These are phyloP conservation scores for Pristionchus mayeri DNA, from an alignment of 2,888 invertebrate species.

Conservation along the genomic window DNA sequence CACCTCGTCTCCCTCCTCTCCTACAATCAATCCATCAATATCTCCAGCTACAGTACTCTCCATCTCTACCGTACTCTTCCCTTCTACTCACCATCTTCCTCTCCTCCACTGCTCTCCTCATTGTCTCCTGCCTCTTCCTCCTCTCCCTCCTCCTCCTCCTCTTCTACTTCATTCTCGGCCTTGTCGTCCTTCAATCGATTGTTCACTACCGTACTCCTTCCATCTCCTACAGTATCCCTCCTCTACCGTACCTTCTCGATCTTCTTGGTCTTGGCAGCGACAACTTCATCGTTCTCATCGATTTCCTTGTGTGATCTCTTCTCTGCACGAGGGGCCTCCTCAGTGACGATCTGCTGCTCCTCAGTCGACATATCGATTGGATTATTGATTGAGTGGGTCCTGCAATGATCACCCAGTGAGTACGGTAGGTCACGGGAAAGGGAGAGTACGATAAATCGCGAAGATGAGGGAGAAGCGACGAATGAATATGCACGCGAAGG, in stretches of 20 bases:
- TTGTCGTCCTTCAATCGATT: conserved; percentile 36
- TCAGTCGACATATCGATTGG: conserved; percentile 30
- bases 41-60: conserved; percentile 36
- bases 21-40: conserved; percentile 43
- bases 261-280: conserved; percentile 46
- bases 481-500: conserved; percentile 19
- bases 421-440: background rate
- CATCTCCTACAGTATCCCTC: background rate
- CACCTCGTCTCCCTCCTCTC: conserved; percentile 24
- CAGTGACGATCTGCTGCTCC: conserved; percentile 40
- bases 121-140: conserved; percentile 37
- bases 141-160: conserved; percentile 40
- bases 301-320: conserved; percentile 49
- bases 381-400: background rate
- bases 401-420: background rate
- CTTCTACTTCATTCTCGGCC: conserved; percentile 10
- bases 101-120: conserved; percentile 44
- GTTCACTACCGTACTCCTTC: conserved; percentile 15
- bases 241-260: conserved; percentile 45
- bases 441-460: conserved; percentile 9
- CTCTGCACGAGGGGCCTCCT: conserved; percentile 47
- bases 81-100: conserved; percentile 29
- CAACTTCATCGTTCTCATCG: conserved; percentile 50
- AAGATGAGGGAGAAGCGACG: background rate
- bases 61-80: background rate